Evolutionary conservation across 2,113 vertebrate genomes (phyloP).

Genomic region (Takifugu flavidus): DNA sequence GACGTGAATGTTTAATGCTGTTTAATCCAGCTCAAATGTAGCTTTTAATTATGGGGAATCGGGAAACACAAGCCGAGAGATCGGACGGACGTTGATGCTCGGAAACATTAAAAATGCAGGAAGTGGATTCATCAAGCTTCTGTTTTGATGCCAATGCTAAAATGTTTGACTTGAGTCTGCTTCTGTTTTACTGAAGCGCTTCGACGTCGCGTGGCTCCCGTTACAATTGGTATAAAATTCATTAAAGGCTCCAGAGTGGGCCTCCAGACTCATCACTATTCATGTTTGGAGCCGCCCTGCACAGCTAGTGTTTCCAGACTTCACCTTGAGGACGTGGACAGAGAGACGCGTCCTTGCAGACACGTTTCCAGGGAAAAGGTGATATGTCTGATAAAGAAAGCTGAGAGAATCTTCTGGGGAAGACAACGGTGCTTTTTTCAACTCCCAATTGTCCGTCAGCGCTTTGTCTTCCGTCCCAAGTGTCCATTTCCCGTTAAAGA

Average conservation of each 20-base stretch:
- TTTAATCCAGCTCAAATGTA: background rate
- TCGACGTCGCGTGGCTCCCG: too few species aligned
- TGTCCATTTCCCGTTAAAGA: too few species aligned
- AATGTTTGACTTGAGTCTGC: background rate
- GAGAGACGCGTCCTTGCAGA: slow-evolving; percentile 1
- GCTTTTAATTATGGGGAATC: background rate
- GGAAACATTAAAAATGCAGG: slow-evolving; percentile 28
- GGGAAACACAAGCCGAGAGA: background rate
- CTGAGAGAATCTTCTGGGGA: background rate
- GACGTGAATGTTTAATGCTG: background rate
- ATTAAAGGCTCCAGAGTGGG: too few species aligned
- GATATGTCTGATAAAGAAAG: background rate
- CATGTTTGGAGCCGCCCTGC: slow-evolving; percentile 18
- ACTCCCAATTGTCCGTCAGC: too few species aligned
- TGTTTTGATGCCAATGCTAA: background rate
- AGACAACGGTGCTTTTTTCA: slow-evolving; percentile 13
- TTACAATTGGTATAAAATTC: too few species aligned
- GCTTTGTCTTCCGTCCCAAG: too few species aligned
- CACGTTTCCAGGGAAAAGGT: slow-evolving; percentile 9
- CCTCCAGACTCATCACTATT: slow-evolving; percentile 30
- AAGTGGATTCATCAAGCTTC: background rate
- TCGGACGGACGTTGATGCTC: slow-evolving; percentile 51
- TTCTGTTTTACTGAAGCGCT: background rate
- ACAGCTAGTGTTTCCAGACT: slow-evolving; percentile 14
- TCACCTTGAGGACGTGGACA: slow-evolving; percentile 35